Evolutionary conservation across 1,140 invertebrate genomes (phyloP).

Genomic region (Rhyzopertha dominica): DNA sequence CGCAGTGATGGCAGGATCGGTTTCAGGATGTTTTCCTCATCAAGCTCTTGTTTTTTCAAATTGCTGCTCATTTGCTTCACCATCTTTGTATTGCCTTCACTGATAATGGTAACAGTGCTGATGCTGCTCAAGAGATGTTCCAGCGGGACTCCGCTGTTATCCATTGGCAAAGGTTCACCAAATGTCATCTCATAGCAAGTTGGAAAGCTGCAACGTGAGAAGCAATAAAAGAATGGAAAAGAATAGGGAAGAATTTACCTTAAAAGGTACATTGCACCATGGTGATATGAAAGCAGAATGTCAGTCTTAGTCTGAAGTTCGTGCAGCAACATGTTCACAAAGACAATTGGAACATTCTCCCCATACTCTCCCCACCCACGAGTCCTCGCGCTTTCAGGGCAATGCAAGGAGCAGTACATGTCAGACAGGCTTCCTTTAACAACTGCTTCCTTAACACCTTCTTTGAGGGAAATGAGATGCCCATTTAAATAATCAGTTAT

Average conservation of each 20-base stretch:
- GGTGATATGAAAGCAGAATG: constrained; percentile 63
- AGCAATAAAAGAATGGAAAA: not conserved
- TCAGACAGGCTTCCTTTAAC: no score
- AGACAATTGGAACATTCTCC: no score
- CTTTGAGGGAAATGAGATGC: no score
- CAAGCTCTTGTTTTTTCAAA: constrained; percentile 7
- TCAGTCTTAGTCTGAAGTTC: no score
- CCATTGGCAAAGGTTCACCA: constrained; percentile 49
- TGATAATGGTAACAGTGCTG: no score
- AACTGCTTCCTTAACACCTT: no score
- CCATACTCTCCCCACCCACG: constrained; percentile 66
- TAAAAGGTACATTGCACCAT: constrained; percentile 64
- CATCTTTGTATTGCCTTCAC: no score
- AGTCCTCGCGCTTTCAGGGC: constrained; percentile 44
- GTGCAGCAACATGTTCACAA: no score
- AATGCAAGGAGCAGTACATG: constrained; percentile 61
- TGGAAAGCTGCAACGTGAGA: constrained; percentile 56
- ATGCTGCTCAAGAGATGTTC: no score
- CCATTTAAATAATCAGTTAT: constrained; percentile 64
- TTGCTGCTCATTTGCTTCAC: not conserved
- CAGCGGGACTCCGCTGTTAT: constrained; percentile 69
- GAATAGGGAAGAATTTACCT: constrained; percentile 1
- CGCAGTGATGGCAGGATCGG: constrained; percentile 56
- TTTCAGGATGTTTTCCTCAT: constrained; percentile 47
- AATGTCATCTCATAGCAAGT: constrained; percentile 74